Evolutionary conservation across 2,888 invertebrate genomes (phyloP), one percentile per base, ranked within the genome.

Genomic region (Hyposoter dolosus): DNA sequence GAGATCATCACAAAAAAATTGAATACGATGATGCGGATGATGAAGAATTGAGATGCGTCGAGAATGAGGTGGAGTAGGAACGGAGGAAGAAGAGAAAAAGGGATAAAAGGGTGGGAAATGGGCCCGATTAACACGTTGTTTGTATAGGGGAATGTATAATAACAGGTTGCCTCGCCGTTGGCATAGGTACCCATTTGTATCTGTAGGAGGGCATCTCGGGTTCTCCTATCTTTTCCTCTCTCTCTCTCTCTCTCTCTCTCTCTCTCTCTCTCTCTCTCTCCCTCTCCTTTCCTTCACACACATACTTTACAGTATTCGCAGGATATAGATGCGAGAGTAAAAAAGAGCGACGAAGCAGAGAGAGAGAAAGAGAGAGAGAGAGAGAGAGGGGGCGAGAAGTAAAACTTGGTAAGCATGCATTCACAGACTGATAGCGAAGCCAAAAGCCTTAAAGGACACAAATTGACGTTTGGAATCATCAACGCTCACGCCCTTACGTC

Each of bases 61-160:
- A 63, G 56, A 23, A 77, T 28, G 12, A 53, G 78, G 43, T 74
- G 47, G 32, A 65, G 75, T 65, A 32, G 32, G 65, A 60, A 69
- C 23, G 45, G 68, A 68, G 32, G 66, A 74, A 66, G 63, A 35
- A 74, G n/a, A 72, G 47, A 60, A 72, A 32, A 43, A 78, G 72
- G 43, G 71, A 75, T 63, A 32, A 65, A 72, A 60, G 77, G 77
- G 82, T 81, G 83, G 86, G 82, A 85, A 85, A 82, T 82, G 83
- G 76, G 63, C 78, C 90, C 93, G 94, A 94, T 94, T 94, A 94
- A 94, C 93, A 94, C 93, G 93, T 94, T 94, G 94, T 94, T 94
- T 94, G 94, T 93, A 93, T 93, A 94, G 93, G 92, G 92, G 92
- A 93, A 93, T 93, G 92, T 93, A 92, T 93, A 94, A 94, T 94